Evolutionary conservation across 1,140 invertebrate genomes (phyloP).

Genomic region (Lepidurus apus): DNA sequence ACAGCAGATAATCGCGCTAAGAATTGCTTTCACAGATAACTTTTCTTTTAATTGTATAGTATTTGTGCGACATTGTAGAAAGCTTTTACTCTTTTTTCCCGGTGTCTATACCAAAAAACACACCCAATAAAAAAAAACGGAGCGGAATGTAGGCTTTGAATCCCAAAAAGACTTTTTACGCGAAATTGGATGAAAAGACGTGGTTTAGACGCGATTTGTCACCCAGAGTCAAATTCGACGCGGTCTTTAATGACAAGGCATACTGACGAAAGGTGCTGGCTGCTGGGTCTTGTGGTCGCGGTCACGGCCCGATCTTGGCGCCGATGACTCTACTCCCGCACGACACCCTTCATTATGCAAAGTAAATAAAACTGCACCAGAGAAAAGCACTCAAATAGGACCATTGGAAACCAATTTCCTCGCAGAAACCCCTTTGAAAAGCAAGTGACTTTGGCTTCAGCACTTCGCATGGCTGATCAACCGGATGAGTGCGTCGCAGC

Average conservation of each 20-base stretch:
- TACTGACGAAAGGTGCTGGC: not conserved
- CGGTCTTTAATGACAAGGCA: constrained; percentile 15
- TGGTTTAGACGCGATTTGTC: not conserved
- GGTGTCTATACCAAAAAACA: no score
- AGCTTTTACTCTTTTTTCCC: no score
- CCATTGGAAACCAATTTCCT: constrained; percentile 19
- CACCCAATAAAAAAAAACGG: no score
- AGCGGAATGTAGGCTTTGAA: not conserved
- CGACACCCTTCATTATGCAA: constrained; percentile 21
- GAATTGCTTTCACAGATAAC: no score
- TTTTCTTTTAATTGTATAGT: no score
- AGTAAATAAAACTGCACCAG: constrained; percentile 15
- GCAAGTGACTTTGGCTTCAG: not conserved
- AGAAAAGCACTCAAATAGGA: constrained; percentile 4
- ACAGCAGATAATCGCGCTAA: no score
- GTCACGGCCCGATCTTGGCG: constrained; percentile 12
- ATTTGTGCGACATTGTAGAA: no score
- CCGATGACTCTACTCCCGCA: constrained; percentile 1
- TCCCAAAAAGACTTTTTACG: not conserved
- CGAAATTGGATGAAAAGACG: not conserved
- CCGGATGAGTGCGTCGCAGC: constrained; percentile 3
- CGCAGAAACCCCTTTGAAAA: not conserved
- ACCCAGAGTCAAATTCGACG: constrained; percentile 1
- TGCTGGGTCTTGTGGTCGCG: not conserved
- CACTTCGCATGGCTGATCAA: not conserved